Percentiles rank a stretch among this genome's conserved stretches.
These are phyloP conservation scores for Drosophila emarginata DNA, from an alignment of 2,888 invertebrate genomes.

Conservation along the genomic window DNA sequence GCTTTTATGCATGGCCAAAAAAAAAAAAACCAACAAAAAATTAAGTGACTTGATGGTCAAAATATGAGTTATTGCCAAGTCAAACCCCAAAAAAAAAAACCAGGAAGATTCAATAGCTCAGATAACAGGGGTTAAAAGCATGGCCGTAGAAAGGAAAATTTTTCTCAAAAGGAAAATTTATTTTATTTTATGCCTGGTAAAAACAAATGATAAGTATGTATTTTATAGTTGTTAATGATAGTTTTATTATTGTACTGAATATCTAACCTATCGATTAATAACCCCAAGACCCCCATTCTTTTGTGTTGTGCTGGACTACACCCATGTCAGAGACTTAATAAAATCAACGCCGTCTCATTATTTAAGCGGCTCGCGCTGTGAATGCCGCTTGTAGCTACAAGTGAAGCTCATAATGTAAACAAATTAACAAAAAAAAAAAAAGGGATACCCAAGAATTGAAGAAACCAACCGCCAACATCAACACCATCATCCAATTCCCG, in stretches of 20 bases:
- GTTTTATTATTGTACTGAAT: too few species aligned
- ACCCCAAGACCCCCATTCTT: neutral
- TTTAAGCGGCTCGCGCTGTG: conserved; percentile 71
- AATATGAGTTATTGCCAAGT: conserved; percentile 61
- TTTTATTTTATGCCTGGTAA: too few species aligned
- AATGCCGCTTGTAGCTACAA: conserved; percentile 71
- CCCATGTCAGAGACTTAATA: conserved; percentile 47
- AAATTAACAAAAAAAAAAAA: conserved; percentile 77
- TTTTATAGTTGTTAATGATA: too few species aligned
- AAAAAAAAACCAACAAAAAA: conserved; percentile 31
- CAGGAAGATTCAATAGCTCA: neutral
- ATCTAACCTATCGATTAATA: too few species aligned
- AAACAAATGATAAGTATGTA: too few species aligned
- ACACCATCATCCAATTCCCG: conserved; percentile 10
- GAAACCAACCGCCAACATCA: conserved; percentile 15
- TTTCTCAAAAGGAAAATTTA: too few species aligned
- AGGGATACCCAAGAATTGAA: conserved; percentile 22
- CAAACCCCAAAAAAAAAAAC: neutral
- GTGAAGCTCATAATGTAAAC: conserved; percentile 82
- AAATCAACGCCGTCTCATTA: conserved; percentile 76
- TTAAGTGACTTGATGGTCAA: neutral
- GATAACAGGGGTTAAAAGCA: neutral
- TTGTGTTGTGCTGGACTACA: neutral
- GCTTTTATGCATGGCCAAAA: conserved; percentile 57
- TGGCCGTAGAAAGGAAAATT: neutral